Base-by-base conservation (phyloP, 2,113 vertebrate genomes). In the Xenopus laevis region DNA sequence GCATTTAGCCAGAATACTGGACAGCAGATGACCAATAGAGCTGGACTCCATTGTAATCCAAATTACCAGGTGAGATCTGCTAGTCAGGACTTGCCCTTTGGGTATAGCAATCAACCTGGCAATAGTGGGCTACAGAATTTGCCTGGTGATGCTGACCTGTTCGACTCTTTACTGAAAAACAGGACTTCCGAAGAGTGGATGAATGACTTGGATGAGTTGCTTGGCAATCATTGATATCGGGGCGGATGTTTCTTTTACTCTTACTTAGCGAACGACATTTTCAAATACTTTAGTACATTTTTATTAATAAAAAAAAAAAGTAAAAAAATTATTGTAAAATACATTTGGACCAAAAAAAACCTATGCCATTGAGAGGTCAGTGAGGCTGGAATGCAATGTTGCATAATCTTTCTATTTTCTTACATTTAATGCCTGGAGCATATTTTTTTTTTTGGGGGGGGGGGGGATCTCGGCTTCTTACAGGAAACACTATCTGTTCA, bases 141-240 rank as follows among this genome's bases (percentile, higher is more conserved):
- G 73, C 87, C 94, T 4, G 94, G 91, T 0, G 95, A 98, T 71
- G 89, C 92, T 0, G 97, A 99, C 66, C 88, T 99, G 81, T 95
- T 98, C 60, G 96, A 98, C 88, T 94, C 95, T 0, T 86, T 99
- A 84, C 86, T 99, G 79, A 99, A 99, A 89, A 93, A 92, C 64
- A 95, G 95, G 90, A 94, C 93, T 86, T 92, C 95, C 0, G 95
- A 99, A 86, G 96, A 98, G 81, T 99, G 96, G 96, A 98, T 99
- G 89, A 94, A 90, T 11, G 96, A 98, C 69, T 85, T 99, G 86
- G 95, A 99, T 2, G 95, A 97, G 66, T 90, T 98, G 74, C 85
- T 99, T 69, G 95, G 95, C 79, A 91, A 89, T 82, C 95, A 97
- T 85, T 96, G 82, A 84, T 66, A 86, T 77, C 87, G 86, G 79